Evolutionary conservation across 2,113 vertebrate genomes (phyloP).

Genomic region (Dipodomys merriami): DNA sequence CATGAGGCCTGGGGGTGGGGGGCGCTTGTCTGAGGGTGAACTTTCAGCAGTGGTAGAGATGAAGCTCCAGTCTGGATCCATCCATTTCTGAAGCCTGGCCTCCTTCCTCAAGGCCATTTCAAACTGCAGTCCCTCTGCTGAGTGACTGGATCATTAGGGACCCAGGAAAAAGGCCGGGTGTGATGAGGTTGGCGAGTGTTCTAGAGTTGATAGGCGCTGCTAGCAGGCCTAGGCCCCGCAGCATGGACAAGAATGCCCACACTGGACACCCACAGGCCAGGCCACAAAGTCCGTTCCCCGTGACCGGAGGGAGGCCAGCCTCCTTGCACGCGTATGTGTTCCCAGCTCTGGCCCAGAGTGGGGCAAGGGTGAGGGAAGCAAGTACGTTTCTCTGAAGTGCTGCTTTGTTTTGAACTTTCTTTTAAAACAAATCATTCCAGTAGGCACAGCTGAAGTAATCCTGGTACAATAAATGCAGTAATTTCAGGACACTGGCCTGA

Average conservation of each 20-base stretch:
- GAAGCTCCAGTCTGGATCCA: rapidly evolving
- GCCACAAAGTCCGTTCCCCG: not conserved
- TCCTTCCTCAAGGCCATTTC: not conserved
- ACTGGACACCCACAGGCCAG: rapidly evolving
- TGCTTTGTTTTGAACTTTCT: slow-evolving; percentile 23
- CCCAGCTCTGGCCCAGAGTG: not conserved
- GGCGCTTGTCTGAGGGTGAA: not conserved
- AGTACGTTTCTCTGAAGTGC: not conserved
- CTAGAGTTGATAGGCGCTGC: not conserved
- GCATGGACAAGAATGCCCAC: too few species aligned
- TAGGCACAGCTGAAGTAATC: not conserved
- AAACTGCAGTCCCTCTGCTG: not conserved
- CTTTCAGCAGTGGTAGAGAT: rapidly evolving
- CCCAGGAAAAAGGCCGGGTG: not conserved
- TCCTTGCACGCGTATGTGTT: not conserved
- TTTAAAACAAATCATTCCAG: slow-evolving; percentile 13
- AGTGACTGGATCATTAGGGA: not conserved
- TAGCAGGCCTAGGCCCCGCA: not conserved
- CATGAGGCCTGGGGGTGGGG: rapidly evolving
- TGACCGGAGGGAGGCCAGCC: too few species aligned
- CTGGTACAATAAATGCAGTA: not conserved
- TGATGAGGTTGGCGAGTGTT: not conserved
- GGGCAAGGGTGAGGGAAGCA: not conserved
- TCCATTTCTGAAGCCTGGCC: not conserved
- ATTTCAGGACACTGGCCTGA: not conserved